A percentile compares a stretch with the other conserved stretches of the same genome.
Evolutionary conservation across 64 coral and sea anemone species (phyloP).

Genomic region (Dendrophyllia cribrosa): DNA sequence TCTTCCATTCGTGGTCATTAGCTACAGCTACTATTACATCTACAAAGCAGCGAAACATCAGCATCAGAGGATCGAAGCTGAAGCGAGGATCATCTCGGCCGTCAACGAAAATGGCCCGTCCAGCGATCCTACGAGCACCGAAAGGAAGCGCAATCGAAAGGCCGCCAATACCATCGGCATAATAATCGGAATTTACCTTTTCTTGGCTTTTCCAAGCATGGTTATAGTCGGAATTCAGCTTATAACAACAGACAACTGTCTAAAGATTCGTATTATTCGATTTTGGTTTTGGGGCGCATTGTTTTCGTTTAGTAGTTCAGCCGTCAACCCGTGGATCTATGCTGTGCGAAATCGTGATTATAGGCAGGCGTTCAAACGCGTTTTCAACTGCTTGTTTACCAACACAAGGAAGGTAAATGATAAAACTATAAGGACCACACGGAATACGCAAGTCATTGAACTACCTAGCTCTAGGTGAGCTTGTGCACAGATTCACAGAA

Average conservation of each 20-base stretch:
- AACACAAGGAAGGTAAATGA: neutral
- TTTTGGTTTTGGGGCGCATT: slow-evolving; percentile 83
- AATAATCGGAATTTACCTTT: slow-evolving; percentile 71
- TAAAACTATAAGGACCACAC: neutral
- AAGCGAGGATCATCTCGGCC: slow-evolving; percentile 14
- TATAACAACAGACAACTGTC: slow-evolving; percentile 45
- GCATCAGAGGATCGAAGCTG: slow-evolving; percentile 40
- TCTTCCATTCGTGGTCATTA: slow-evolving; percentile 79
- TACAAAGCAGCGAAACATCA: slow-evolving; percentile 69
- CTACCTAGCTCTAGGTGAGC: neutral
- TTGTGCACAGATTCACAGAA: no score
- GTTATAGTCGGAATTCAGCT: slow-evolving; percentile 73
- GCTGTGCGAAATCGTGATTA: slow-evolving; percentile 68
- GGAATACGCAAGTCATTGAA: neutral
- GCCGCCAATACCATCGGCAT: slow-evolving; percentile 84
- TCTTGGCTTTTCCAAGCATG: slow-evolving; percentile 73
- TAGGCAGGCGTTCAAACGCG: slow-evolving; percentile 66
- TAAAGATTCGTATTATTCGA: slow-evolving; percentile 53
- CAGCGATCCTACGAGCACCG: neutral
- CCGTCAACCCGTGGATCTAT: slow-evolving; percentile 85
- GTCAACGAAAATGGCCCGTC: neutral
- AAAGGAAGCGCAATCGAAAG: slow-evolving; percentile 60
- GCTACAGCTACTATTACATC: slow-evolving; percentile 75
- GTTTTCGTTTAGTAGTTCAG: slow-evolving; percentile 71
- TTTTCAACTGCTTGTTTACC: slow-evolving; percentile 39